These are phyloP conservation scores for Sciurus vulgaris DNA, from an alignment of 2,797 vertebrate species.

Conservation along the genomic window DNA sequence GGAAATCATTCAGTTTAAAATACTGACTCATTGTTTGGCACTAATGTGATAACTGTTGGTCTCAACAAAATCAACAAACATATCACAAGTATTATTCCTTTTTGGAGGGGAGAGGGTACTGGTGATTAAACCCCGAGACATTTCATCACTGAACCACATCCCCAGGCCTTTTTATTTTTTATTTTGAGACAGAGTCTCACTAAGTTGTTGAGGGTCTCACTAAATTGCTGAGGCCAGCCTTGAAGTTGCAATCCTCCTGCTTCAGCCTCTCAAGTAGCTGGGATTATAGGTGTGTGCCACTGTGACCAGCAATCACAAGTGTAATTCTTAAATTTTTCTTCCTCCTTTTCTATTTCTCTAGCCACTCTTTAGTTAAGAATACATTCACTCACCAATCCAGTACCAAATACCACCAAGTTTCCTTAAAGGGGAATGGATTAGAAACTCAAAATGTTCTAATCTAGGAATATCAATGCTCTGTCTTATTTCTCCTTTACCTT, in stretches of 20 bases:
- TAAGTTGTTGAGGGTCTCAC: neutral
- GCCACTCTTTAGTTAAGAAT: neutral
- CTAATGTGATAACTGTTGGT: neutral
- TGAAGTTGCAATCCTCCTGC: neutral
- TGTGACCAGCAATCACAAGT: neutral
- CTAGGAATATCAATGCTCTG: neutral
- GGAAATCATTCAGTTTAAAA: slow-evolving; percentile 35
- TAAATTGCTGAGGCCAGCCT: neutral
- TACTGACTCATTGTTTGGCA: neutral
- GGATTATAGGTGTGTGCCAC: no score
- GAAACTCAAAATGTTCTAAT: neutral
- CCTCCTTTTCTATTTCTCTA: neutral
- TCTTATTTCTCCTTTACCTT: neutral
- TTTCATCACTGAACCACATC: neutral
- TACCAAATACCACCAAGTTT: neutral
- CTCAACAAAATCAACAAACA: neutral
- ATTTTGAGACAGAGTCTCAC: no score
- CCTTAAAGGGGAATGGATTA: neutral
- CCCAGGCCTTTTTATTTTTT: no score
- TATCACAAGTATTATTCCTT: neutral
- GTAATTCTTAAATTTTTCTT: neutral
- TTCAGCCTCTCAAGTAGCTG: neutral
- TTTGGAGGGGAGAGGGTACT: no score
- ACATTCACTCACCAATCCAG: neutral
- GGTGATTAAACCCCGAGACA: neutral